phyloP scores from a whole-genome alignment of 1,140 invertebrate species.

The Pogonomyrmex californicus region DNA sequence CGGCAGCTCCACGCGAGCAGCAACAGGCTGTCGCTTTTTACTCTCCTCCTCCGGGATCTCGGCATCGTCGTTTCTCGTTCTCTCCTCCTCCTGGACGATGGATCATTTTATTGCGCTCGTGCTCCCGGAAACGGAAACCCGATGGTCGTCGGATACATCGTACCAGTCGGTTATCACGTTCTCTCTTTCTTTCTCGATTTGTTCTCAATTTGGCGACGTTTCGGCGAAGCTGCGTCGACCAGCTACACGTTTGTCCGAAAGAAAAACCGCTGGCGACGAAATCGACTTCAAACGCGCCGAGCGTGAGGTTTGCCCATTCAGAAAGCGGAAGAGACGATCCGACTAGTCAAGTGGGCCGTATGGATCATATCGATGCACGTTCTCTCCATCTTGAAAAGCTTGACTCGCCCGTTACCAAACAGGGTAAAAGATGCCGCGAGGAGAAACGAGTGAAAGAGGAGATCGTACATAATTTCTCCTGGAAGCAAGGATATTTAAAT shows the following conservation, averaged over 20 bases:
- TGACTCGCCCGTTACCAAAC: neutral
- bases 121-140: conserved; percentile 70
- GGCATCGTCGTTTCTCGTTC: conserved; percentile 43
- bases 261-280: conserved; percentile 53
- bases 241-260: neutral
- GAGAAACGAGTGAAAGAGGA: neutral
- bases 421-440: neutral
- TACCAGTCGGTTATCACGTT: conserved; percentile 35
- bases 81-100: conserved; percentile 71
- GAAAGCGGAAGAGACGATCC: conserved; percentile 26
- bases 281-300: conserved; percentile 67
- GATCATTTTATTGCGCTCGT: conserved; percentile 78
- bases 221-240: neutral
- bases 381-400: conserved; percentile 11
- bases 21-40: conserved; percentile 83
- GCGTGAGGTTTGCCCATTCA: conserved; percentile 13
- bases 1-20: conserved; percentile 79
- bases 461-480: neutral
- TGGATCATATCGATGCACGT: conserved; percentile 67
- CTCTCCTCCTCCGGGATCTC: conserved; percentile 51
- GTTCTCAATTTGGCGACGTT: neutral
- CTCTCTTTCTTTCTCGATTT: neutral
- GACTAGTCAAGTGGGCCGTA: conserved; percentile 72
- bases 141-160: conserved; percentile 44
- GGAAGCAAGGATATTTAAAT: neutral